A percentile compares a stretch with the other conserved stretches of the same genome.
Conservation (phyloP, 2,797 vertebrate species). For the Takifugu rubripes region DNA sequence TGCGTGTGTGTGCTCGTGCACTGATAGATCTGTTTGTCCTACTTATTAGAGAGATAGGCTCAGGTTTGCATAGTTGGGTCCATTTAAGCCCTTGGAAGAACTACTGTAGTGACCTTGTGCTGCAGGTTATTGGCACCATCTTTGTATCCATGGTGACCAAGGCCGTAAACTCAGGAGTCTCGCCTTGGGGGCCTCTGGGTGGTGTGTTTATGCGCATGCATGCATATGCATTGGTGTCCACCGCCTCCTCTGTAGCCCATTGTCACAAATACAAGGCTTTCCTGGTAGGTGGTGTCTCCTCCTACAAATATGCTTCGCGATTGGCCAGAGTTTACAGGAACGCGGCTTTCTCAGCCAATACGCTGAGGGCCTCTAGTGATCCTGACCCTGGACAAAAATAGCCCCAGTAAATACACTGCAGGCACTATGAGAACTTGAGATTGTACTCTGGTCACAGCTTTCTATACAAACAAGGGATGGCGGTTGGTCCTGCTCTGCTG, state of each 20-base stretch:
- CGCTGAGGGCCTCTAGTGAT: slow-evolving; percentile 43
- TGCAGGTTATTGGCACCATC: slow-evolving; percentile 17
- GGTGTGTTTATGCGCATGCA: slow-evolving; percentile 7
- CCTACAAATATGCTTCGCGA: slow-evolving; percentile 41
- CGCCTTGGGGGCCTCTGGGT: slow-evolving; percentile 9
- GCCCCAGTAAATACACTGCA: slow-evolving; percentile 76
- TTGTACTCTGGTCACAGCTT: slow-evolving; percentile 57
- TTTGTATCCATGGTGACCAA: slow-evolving; percentile 25
- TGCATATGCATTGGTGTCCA: slow-evolving; percentile 16
- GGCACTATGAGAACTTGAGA: slow-evolving; percentile 64
- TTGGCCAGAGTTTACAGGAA: slow-evolving; percentile 55
- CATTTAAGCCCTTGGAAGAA: slow-evolving; percentile 12
- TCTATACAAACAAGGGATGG: slow-evolving; percentile 73
- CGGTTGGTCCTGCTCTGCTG: slow-evolving; percentile 59
- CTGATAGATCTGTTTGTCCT: slow-evolving; percentile 25
- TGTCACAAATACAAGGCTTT: slow-evolving; percentile 58
- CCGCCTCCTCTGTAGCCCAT: slow-evolving; percentile 34
- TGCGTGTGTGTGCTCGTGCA: slow-evolving; percentile 1
- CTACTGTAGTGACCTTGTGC: slow-evolving; percentile 20
- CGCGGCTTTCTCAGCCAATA: slow-evolving; percentile 56
- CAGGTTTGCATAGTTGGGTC: slow-evolving; percentile 16
- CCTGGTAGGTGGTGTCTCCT: slow-evolving; percentile 53
- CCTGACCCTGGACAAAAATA: slow-evolving; percentile 70
- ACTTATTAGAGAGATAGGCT: slow-evolving; percentile 12
- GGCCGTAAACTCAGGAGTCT: not conserved